Conservation (phyloP, 2,888 invertebrate genomes). For the Lasius fuliginosus region DNA sequence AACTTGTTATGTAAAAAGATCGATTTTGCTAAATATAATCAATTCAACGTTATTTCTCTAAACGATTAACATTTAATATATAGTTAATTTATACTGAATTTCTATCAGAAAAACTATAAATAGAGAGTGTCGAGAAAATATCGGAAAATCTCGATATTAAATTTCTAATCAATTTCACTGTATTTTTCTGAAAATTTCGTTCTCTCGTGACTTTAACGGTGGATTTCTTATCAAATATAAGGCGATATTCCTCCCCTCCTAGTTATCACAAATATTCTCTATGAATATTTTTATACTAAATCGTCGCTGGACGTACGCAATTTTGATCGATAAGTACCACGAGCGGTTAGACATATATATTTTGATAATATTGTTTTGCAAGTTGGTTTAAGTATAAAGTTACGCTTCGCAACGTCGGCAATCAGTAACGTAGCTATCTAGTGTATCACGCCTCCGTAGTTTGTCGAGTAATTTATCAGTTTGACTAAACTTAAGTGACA, state of each 20-base stretch:
- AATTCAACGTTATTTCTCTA: not conserved
- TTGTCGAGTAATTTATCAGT: conserved; percentile 48
- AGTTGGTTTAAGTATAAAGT: conserved; percentile 38
- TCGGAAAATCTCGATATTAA: not conserved
- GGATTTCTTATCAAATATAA: not conserved
- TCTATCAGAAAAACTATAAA: not conserved
- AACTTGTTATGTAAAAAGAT: not conserved
- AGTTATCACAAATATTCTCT: not conserved
- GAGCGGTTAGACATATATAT: not conserved
- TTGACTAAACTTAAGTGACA: conserved; percentile 6
- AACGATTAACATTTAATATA: not conserved
- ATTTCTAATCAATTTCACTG: not conserved
- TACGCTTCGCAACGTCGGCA: not conserved
- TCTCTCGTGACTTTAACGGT: not conserved
- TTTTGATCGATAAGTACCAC: not conserved
- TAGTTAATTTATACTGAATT: not conserved
- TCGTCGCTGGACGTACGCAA: not conserved
- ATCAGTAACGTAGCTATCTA: conserved; percentile 19
- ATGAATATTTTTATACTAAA: conserved; percentile 6
- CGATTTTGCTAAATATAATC: not conserved
- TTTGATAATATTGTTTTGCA: not conserved
- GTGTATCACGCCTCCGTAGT: conserved; percentile 12
- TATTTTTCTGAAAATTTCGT: not conserved
- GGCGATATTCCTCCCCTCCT: too few relatives aligned
- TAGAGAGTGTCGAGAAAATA: not conserved